Evolutionary conservation across 2,113 vertebrate species (phyloP).

Genomic region (Phoenicopterus ruber): DNA sequence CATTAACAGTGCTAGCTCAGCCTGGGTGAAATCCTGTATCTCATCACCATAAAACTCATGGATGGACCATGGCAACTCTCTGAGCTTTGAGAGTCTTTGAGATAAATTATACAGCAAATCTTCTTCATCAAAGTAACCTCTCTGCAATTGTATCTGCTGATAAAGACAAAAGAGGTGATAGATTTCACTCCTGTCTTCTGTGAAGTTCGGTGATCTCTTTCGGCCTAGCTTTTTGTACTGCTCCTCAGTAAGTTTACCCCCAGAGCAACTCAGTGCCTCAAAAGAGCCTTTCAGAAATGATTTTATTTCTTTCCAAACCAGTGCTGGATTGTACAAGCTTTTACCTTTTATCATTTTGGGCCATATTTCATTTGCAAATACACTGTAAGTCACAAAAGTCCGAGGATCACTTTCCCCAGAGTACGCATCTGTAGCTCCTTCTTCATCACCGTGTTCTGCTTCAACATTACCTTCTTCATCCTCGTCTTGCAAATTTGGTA

Average conservation of each 20-base stretch:
- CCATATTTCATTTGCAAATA: slow-evolving; percentile 79
- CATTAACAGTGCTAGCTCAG: slow-evolving; percentile 78
- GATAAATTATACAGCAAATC: slow-evolving; percentile 79
- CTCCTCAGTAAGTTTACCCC: slow-evolving; percentile 75
- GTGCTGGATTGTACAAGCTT: slow-evolving; percentile 74
- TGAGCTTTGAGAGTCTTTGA: slow-evolving; percentile 69
- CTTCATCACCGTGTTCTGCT: slow-evolving; percentile 59
- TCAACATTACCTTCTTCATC: slow-evolving; percentile 70
- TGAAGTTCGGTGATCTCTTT: slow-evolving; percentile 79
- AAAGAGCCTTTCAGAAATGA: slow-evolving; percentile 84
- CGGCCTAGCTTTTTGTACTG: slow-evolving; percentile 78
- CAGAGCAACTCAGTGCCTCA: slow-evolving; percentile 73
- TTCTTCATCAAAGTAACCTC: slow-evolving; percentile 82
- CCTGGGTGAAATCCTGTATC: slow-evolving; percentile 84
- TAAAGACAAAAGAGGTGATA: slow-evolving; percentile 78
- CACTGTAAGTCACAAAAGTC: slow-evolving; percentile 72
- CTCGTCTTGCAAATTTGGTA: slow-evolving; percentile 72
- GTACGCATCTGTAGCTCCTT: slow-evolving; percentile 7
- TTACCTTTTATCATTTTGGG: slow-evolving; percentile 81
- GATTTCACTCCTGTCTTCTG: slow-evolving; percentile 78
- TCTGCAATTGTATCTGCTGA: slow-evolving; percentile 76
- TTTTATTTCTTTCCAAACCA: slow-evolving; percentile 85
- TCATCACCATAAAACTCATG: slow-evolving; percentile 83
- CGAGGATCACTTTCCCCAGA: slow-evolving; percentile 69
- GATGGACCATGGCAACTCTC: slow-evolving; percentile 77